Evolutionary conservation across 2,113 vertebrate genomes (phyloP).

Genomic region (Rhagologus leucostigma): DNA sequence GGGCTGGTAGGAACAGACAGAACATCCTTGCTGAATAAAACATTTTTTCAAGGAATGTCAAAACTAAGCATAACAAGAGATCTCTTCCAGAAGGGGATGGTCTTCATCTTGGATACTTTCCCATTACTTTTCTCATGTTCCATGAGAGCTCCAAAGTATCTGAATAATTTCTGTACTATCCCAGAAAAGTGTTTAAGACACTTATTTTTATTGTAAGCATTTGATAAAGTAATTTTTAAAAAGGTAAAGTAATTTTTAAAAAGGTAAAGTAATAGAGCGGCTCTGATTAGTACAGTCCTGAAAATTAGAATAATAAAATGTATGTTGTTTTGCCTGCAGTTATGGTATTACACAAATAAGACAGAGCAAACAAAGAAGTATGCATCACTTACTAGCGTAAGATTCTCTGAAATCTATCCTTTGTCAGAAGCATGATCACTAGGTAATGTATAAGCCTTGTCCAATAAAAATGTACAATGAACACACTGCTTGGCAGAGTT

Average conservation of each 20-base stretch:
- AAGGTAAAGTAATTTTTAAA: not conserved
- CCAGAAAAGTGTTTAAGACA: not conserved
- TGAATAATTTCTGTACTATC: not conserved
- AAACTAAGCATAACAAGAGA: not conserved
- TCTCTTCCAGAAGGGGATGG: not conserved
- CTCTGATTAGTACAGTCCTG: not conserved
- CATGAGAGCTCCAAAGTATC: not conserved
- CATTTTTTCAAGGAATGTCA: not conserved
- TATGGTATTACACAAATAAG: not conserved
- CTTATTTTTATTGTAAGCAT: not conserved
- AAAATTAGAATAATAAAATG: not conserved
- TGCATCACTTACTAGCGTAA: not conserved
- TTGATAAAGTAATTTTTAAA: not conserved
- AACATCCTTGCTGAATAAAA: not conserved
- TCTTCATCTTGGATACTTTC: not conserved
- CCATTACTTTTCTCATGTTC: not conserved
- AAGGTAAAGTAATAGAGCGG: not conserved
- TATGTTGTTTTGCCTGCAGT: not conserved
- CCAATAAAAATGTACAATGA: conserved; percentile 26
- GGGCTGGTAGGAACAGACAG: not conserved
- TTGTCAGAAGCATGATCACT: not conserved
- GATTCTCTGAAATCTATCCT: not conserved
- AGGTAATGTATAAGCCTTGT: not conserved
- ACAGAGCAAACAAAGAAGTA: not conserved
- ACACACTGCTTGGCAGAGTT: not conserved